These are phyloP conservation scores for Perithous albicinctus DNA, from an alignment of 2,888 invertebrate genomes.

Conservation along the genomic window DNA sequence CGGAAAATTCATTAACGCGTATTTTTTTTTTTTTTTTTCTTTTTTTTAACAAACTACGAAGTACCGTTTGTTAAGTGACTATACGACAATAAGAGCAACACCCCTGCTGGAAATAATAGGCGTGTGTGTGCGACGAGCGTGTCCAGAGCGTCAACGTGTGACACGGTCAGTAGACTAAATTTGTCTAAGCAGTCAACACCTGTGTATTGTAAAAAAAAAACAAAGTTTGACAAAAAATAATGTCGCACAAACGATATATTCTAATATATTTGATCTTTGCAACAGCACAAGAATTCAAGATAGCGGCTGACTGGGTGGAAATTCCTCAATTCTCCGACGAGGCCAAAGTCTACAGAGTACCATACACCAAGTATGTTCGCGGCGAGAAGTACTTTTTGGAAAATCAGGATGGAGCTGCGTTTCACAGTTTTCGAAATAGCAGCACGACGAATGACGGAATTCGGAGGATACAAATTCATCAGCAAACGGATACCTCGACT, in stretches of 20 bases:
- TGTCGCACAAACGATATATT: constrained; percentile 46
- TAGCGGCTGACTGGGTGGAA: constrained; percentile 81
- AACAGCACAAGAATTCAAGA: constrained; percentile 39
- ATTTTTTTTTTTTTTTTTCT: no score
- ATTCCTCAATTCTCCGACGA: constrained; percentile 82
- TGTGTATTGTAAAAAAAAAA: not conserved
- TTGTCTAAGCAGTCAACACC: constrained; percentile 36
- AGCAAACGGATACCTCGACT: constrained; percentile 2
- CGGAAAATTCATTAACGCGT: constrained; percentile 32
- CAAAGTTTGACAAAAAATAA: constrained; percentile 28
- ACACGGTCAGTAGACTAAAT: constrained; percentile 68
- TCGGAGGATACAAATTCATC: constrained; percentile 10
- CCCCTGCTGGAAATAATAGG: constrained; percentile 81
- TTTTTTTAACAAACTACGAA: constrained; percentile 5
- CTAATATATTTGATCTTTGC: constrained; percentile 49
- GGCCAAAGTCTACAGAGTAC: constrained; percentile 76
- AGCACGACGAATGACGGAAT: constrained; percentile 39
- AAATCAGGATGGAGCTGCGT: constrained; percentile 20
- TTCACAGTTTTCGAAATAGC: constrained; percentile 37
- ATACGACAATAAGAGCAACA: constrained; percentile 71
- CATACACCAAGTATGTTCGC: constrained; percentile 40
- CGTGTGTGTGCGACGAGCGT: constrained; percentile 70
- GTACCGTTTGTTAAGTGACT: constrained; percentile 53
- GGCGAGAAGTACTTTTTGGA: constrained; percentile 28
- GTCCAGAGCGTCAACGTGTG: constrained; percentile 63